phyloP scores from a whole-genome alignment of 37 sponge, comb jelly and placozoan species.

The Dysidea cf. avara region DNA sequence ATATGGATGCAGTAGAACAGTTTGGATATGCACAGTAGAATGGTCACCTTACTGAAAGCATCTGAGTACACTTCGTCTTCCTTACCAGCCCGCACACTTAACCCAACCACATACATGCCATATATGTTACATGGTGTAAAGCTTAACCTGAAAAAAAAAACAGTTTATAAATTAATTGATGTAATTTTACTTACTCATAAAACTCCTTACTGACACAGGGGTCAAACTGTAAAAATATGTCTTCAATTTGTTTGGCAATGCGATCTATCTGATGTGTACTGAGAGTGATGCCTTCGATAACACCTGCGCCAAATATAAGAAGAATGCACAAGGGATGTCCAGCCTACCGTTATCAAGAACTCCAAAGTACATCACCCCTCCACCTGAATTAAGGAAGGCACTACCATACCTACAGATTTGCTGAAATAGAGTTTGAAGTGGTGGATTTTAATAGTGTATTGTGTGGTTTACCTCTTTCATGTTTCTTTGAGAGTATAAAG shows the following conservation, averaged over 20 bases:
- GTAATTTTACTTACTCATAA: too few relatives aligned
- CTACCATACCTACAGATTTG: constrained; percentile 61
- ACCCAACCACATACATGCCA: constrained; percentile 23
- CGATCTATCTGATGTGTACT: too few relatives aligned
- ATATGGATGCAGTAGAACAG: too few relatives aligned
- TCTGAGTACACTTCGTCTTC: constrained; percentile 49
- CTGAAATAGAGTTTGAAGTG: not conserved
- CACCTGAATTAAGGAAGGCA: constrained; percentile 59
- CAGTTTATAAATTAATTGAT: not conserved
- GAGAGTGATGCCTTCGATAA: too few relatives aligned
- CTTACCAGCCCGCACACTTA: constrained; percentile 35
- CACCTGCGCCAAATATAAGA: too few relatives aligned
- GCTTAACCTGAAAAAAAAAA: constrained; percentile 24
- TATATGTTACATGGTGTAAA: constrained; percentile 31
- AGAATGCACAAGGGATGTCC: too few relatives aligned
- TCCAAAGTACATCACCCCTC: constrained; percentile 53
- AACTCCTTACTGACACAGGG: too few relatives aligned
- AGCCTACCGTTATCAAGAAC: constrained; percentile 54
- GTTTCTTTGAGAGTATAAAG: constrained; percentile 13
- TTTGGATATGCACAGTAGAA: too few relatives aligned
- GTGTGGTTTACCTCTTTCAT: constrained; percentile 7
- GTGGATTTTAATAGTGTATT: not conserved
- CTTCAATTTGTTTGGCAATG: too few relatives aligned
- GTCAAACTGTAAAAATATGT: too few relatives aligned
- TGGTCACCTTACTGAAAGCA: constrained; percentile 32